Base-by-base conservation (phyloP, 2,888 invertebrate genomes). In the Venustoraphidia nigricollis region DNA sequence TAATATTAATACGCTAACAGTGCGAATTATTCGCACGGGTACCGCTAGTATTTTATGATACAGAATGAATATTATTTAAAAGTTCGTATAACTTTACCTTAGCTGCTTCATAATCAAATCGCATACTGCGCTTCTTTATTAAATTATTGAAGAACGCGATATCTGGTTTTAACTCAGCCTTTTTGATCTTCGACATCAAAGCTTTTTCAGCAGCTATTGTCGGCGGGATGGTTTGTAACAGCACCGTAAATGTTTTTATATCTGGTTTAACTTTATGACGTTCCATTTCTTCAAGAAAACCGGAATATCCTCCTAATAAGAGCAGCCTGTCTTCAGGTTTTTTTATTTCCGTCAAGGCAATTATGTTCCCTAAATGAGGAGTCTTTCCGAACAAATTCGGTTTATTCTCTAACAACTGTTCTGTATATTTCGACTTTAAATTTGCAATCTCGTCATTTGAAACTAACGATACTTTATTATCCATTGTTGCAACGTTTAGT, bases 121-220 rank as follows among this genome's bases (percentile, higher is more conserved):
- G 70, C 59, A 79, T 67, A 59, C 81, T 81, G 50, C 89, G 75
- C 61, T 81, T 87, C 59, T 84, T 87, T 46, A 95, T 91, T 9
- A 94, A 70, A 68, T 83, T 77, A 64, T 93, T 94, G 59, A 80
- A 91, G 63, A 93, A 90, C 61, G 81, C 82, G 48, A 85, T 75
- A 66, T 94, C 91, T 2, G 82, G 71, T 56, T 71, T 73, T 0
- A 89, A 62, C 9, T 75, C 68, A 40, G 66, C 66, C 51, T 66
- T 65, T 49, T 76, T 73, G 65, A 91, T 77, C 48, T 69, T 65
- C 45, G 66, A 64, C 6, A 93, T 59, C 9, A 93, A 61, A 51
- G 75, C 75, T 46, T 77, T 71, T 64, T 95, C 93, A 11, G 79
- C 77, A 46, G 76, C 70, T 52, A 65, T 59, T 11, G 76, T 78